Base-by-base conservation (phyloP, 2,888 invertebrate species). In the Euclidia mi region DNA sequence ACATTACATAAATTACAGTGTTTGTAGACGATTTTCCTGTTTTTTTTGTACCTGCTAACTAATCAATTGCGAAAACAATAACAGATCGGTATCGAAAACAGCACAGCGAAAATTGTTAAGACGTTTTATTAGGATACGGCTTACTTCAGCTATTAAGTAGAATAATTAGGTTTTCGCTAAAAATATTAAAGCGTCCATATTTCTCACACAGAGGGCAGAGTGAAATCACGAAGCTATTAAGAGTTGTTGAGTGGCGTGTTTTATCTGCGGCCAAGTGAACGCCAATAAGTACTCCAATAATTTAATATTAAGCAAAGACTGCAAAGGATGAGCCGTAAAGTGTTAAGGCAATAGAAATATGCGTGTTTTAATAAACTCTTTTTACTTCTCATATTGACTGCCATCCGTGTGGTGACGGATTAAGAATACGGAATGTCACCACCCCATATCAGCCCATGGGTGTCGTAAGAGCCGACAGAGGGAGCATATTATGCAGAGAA, bases 221-320 rank as follows among this genome's bases (percentile, higher is more conserved):
- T 57, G 53, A 70, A 69, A 69, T 69, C 65, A 68, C 62, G 65
- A 68, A 67, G 66, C 71, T 71, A 78, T 72, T 68, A 73, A 56
- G 64, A 52, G 35, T 4, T 25, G 45, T 62, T 61, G 65, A 67
- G 69, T 67, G 65, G 55, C 69, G 59, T 76, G 70, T 74, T 71
- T 71, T 79, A 79, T 79, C 72, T 60, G 65, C 56, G 65, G 67
- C 68, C 66, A 61, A 76, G 73, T 76, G 76, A 79, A n/a, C 17
- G 15, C 29, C 37, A 17, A 34, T 34, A 34, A 40, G 11, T 42
- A 80, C 82, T 65, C 63, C 82, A 81, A 90, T 90, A 87, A 90
- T 87, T 90, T 91, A 85, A 88, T 84, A 87, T 90, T 89, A 85
- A 88, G 84, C 84, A 87, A 84, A 20, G 0, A 11, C 34, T 15